Conservation (phyloP, 2,113 vertebrate genomes). For the Pogona vitticeps region DNA sequence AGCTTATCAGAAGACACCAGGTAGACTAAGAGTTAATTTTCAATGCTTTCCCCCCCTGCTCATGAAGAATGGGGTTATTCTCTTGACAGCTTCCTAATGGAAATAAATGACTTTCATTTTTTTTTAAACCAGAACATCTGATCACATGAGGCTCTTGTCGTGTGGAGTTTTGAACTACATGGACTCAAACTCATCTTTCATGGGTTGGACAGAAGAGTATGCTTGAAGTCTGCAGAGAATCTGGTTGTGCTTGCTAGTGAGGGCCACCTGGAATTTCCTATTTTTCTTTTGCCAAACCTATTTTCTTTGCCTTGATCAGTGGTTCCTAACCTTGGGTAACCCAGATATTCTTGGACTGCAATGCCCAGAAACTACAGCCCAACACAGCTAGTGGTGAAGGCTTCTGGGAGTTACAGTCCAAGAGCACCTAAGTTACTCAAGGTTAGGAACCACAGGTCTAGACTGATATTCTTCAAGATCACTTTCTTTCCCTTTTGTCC, state of each 20-base stretch:
- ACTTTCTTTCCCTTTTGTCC: no score
- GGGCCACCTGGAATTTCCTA: no score
- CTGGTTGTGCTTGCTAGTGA: neutral
- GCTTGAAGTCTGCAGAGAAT: conserved; percentile 14
- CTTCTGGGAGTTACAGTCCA: no score
- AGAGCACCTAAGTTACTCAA: no score
- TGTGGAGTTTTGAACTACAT: conserved; percentile 29
- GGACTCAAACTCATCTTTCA: conserved; percentile 25
- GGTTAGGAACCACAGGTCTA: no score
- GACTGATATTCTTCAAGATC: no score
- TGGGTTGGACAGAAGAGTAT: neutral
- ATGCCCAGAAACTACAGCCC: no score
- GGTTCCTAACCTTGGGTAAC: no score
- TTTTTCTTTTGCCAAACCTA: no score
- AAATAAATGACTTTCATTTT: conserved; percentile 26
- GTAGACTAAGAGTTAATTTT: conserved; percentile 25
- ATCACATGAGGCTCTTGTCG: conserved; percentile 25
- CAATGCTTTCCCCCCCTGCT: neutral
- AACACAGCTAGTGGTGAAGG: no score
- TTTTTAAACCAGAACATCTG: conserved; percentile 36
- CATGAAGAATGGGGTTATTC: conserved; percentile 8
- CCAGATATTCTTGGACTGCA: no score
- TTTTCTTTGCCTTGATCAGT: no score
- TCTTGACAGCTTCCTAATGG: conserved; percentile 32
- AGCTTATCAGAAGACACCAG: neutral